These are phyloP conservation scores for Electrophaes corylata DNA, from an alignment of 2,888 invertebrate species.

Conservation along the genomic window DNA sequence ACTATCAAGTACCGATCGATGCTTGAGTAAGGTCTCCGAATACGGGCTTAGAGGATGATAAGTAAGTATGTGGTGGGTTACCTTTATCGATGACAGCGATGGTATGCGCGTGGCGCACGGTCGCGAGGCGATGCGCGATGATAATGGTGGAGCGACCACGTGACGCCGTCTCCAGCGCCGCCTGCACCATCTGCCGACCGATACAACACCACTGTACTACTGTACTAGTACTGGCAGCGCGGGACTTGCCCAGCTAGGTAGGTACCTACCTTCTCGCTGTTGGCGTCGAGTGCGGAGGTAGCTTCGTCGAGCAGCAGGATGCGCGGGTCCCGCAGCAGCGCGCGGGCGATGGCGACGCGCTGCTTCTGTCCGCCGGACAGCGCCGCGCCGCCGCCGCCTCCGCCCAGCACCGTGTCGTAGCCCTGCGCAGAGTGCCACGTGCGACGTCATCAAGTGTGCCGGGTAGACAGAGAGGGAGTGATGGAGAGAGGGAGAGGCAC, in stretches of 20 bases:
- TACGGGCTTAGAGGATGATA: no score
- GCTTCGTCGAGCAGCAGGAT: constrained; percentile 88
- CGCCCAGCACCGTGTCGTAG: constrained; percentile 86
- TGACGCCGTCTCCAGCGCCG: constrained; percentile 91
- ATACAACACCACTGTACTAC: background rate
- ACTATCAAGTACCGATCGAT: no score
- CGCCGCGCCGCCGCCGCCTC: constrained; percentile 86
- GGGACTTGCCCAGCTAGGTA: background rate
- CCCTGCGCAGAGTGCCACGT: constrained; percentile 65
- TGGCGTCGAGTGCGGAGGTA: constrained; percentile 88
- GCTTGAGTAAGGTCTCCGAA: no score
- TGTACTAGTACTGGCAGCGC: no score
- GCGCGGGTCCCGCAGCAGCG: constrained; percentile 85
- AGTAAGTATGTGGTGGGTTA: no score
- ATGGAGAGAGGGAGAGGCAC: no score
- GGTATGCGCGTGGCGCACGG: constrained; percentile 90
- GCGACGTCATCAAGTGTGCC: constrained; percentile 85
- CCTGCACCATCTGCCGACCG: constrained; percentile 87
- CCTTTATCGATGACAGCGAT: constrained; percentile 93
- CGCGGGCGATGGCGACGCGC: constrained; percentile 89
- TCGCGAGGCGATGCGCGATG: constrained; percentile 94
- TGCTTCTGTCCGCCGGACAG: constrained; percentile 91
- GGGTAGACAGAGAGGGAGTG: no score
- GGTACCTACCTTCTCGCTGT: constrained; percentile 86
- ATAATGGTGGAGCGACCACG: constrained; percentile 91